Evolutionary conservation across 2,113 vertebrate species (phyloP).

Genomic region (Vidua macroura): DNA sequence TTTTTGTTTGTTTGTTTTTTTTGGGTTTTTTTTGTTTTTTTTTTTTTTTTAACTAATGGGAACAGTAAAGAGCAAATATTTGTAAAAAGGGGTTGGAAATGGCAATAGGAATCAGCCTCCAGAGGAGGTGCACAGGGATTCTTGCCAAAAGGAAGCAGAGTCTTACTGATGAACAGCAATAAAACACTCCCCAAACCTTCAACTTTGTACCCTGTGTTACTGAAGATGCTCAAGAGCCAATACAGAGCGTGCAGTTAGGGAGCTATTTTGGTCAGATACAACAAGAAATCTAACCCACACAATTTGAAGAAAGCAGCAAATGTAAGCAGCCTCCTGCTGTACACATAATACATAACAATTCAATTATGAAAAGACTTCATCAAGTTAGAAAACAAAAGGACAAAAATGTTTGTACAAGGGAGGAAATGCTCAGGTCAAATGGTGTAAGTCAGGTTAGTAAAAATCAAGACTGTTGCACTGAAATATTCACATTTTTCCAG

Average conservation of each 20-base stretch:
- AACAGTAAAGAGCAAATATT: slow-evolving; percentile 26
- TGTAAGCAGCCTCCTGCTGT: not conserved
- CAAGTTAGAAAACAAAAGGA: not conserved
- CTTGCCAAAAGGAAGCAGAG: slow-evolving; percentile 11
- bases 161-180: not conserved
- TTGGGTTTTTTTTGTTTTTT: not conserved
- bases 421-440: not conserved
- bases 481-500: not conserved
- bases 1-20: not conserved
- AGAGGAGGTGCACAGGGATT: not conserved
- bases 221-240: not conserved
- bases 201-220: not conserved
- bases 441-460: not conserved
- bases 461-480: not conserved
- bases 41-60: not conserved
- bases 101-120: not conserved
- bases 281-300: not conserved
- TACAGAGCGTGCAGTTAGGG: not conserved
- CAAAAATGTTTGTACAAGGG: not conserved
- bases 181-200: slow-evolving; percentile 18
- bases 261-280: not conserved
- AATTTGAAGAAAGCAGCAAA: not conserved
- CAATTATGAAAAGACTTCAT: not conserved
- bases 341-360: not conserved
- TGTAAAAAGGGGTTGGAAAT: not conserved